phyloP scores from a whole-genome alignment of 1,140 invertebrate genomes.

The Eupristina koningsbergeri region DNA sequence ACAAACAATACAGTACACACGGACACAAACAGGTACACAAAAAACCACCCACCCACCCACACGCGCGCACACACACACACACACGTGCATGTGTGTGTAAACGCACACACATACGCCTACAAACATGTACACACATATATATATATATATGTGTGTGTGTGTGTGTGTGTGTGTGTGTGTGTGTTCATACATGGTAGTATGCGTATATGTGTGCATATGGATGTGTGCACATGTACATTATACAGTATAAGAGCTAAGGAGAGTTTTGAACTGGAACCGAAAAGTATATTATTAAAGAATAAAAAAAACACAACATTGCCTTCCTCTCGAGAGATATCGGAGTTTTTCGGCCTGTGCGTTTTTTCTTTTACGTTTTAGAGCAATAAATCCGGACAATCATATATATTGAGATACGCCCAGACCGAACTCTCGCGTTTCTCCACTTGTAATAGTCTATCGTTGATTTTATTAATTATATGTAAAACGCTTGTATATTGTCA shows the following conservation, averaged over 20 bases:
- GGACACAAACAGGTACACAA: too few species aligned
- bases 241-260: too few species aligned
- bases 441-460: conserved; percentile 54
- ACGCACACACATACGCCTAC: conserved; percentile 41
- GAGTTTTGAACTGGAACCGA: conserved; percentile 48
- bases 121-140: conserved; percentile 18
- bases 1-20: background rate
- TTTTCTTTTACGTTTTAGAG: conserved; percentile 67
- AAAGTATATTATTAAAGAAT: conserved; percentile 51
- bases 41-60: too few species aligned
- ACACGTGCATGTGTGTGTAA: background rate
- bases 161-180: too few species aligned
- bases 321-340: conserved; percentile 61
- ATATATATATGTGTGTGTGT: too few species aligned
- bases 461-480: conserved; percentile 55
- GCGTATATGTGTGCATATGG: too few species aligned
- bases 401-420: conserved; percentile 57
- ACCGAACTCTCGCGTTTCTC: conserved; percentile 49
- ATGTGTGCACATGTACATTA: conserved; percentile 50
- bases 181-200: too few species aligned
- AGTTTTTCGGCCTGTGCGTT: conserved; percentile 59
- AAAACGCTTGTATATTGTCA: conserved; percentile 42
- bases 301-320: conserved; percentile 70
- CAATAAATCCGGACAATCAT: conserved; percentile 73
- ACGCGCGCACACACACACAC: too few species aligned